These are phyloP conservation scores for Pterois miles DNA, from an alignment of 2,797 vertebrate genomes.

Conservation along the genomic window DNA sequence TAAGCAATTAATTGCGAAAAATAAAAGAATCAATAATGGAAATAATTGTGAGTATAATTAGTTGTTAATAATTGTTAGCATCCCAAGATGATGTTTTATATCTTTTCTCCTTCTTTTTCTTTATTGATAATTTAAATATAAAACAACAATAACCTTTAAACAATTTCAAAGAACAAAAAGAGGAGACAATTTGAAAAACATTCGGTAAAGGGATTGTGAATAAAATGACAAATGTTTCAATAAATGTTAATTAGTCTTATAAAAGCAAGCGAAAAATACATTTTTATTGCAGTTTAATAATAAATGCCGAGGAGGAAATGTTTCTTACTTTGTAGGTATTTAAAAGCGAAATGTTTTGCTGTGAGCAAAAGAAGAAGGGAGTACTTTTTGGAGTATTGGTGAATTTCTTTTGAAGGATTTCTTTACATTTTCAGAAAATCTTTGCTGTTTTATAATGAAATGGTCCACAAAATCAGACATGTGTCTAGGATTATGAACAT, in stretches of 20 bases:
- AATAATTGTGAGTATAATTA: neutral
- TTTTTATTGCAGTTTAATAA: neutral
- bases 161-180: too few species aligned
- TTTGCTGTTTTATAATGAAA: neutral
- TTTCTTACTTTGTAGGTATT: neutral
- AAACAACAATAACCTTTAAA: too few species aligned
- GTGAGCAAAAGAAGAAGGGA: neutral
- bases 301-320: neutral
- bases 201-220: too few species aligned
- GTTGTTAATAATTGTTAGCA: neutral
- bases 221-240: too few species aligned
- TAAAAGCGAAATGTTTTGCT: neutral
- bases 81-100: neutral
- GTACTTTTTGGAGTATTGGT: neutral
- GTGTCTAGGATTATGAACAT: neutral
- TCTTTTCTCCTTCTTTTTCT: too few species aligned
- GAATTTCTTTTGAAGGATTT: neutral
- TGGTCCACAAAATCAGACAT: neutral
- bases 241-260: neutral
- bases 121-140: too few species aligned
- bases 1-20: neutral
- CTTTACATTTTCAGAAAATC: neutral
- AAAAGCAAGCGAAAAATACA: neutral
- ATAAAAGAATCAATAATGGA: neutral
- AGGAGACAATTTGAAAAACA: too few species aligned